Evolutionary conservation across 1,140 invertebrate genomes (phyloP).

Genomic region (Goniozus legneri): DNA sequence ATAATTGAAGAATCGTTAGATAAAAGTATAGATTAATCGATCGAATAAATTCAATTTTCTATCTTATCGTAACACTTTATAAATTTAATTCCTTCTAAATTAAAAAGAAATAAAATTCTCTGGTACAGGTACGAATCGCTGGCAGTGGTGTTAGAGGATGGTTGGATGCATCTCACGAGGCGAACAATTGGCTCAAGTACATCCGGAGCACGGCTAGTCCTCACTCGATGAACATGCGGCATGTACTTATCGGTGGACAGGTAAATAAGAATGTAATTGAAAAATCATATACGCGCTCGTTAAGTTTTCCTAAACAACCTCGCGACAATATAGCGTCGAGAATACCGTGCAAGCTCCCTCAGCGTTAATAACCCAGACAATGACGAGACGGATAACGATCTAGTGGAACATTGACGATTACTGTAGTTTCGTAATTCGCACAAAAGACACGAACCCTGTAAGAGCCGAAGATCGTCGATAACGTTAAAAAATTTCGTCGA

Average conservation of each 20-base stretch:
- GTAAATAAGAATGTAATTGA: conserved; percentile 58
- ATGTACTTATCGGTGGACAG: conserved; percentile 67
- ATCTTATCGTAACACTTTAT: too few species aligned
- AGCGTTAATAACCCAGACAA: neutral
- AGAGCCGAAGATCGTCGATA: neutral
- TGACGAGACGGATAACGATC: neutral
- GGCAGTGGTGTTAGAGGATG: conserved; percentile 69
- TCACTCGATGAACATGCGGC: conserved; percentile 67
- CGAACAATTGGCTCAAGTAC: conserved; percentile 77
- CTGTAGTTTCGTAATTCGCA: neutral
- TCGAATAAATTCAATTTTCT: too few species aligned
- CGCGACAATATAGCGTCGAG: neutral
- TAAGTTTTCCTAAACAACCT: neutral
- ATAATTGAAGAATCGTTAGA: too few species aligned
- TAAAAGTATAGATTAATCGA: too few species aligned
- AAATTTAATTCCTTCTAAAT: neutral
- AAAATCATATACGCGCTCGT: too few species aligned
- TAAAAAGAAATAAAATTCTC: neutral
- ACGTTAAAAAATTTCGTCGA: neutral
- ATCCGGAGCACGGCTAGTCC: conserved; percentile 65
- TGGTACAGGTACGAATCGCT: conserved; percentile 65
- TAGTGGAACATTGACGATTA: neutral
- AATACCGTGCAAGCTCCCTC: neutral
- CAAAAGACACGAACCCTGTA: neutral
- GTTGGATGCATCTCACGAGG: conserved; percentile 72